These are phyloP conservation scores for Ruditapes philippinarum DNA, from an alignment of 1,140 invertebrate species.

Conservation along the genomic window DNA sequence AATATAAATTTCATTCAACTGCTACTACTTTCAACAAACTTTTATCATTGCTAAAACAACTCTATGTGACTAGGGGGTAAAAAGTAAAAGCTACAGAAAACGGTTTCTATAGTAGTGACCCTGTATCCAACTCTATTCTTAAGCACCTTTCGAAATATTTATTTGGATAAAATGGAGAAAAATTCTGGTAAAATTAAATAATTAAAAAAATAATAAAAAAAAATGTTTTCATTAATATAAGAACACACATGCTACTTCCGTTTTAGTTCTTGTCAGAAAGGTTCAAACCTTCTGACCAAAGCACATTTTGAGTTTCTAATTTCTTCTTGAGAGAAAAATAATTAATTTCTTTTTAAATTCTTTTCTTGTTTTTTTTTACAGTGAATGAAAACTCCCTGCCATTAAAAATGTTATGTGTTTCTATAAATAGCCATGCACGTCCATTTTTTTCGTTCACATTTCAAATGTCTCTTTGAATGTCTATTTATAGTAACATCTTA, in stretches of 20 bases:
- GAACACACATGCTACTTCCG: no score
- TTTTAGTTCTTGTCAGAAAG: no score
- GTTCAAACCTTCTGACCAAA: no score
- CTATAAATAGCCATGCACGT: not conserved
- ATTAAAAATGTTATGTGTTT: slow-evolving; percentile 29
- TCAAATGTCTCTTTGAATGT: not conserved
- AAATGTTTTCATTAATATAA: no score
- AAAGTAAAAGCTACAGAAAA: not conserved
- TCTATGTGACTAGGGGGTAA: slow-evolving; percentile 34
- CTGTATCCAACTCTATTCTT: slow-evolving; percentile 21
- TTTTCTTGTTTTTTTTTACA: no score
- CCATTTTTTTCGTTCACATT: not conserved
- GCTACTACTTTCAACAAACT: not conserved
- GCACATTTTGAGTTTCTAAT: no score
- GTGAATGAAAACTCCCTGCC: slow-evolving; percentile 52
- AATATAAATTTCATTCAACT: no score
- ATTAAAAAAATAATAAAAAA: not conserved
- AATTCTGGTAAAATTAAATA: not conserved
- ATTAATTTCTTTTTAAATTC: no score
- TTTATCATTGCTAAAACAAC: not conserved
- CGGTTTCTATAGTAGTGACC: slow-evolving; percentile 43
- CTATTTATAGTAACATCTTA: slow-evolving; percentile 43
- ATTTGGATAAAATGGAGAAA: not conserved
- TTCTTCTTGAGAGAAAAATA: no score
- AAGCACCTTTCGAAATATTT: slow-evolving; percentile 20